Conservation (phyloP, 2,113 vertebrate species). For the Gadus macrocephalus region DNA sequence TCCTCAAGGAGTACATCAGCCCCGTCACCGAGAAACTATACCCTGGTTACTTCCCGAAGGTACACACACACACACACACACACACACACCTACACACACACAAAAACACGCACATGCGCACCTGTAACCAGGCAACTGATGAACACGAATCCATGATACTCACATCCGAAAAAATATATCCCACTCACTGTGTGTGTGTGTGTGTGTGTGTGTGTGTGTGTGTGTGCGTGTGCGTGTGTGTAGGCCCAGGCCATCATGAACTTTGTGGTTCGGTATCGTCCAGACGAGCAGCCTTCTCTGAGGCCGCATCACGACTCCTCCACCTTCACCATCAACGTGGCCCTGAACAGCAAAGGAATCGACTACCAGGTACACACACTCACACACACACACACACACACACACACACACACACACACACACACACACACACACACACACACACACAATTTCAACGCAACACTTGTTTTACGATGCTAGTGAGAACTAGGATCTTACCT, state of each 20-base stretch:
- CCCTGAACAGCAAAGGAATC: conserved; percentile 76
- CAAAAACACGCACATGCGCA: no score
- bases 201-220: conserved; percentile 4
- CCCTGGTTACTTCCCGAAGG: conserved; percentile 75
- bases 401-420: conserved; percentile 20
- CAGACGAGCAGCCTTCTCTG: conserved; percentile 81
- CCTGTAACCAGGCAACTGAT: no score
- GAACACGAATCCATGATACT: neutral
- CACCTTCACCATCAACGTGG: conserved; percentile 86
- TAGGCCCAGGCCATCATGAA: conserved; percentile 86
- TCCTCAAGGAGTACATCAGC: conserved; percentile 77
- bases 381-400: neutral
- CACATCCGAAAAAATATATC: neutral
- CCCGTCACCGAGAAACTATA: conserved; percentile 82
- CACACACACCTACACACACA: no score
- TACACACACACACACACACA: neutral
- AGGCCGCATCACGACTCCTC: conserved; percentile 86
- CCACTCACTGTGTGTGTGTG: neutral
- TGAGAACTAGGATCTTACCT: no score
- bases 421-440: conserved; percentile 16
- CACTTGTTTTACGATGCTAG: no score
- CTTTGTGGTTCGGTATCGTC: conserved; percentile 89
- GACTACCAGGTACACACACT: conserved; percentile 77
- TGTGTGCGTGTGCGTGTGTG: conserved; percentile 17
- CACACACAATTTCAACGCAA: neutral